Evolutionary conservation across 2,888 invertebrate genomes (phyloP).

Genomic region (Cryptosula pallasiana): DNA sequence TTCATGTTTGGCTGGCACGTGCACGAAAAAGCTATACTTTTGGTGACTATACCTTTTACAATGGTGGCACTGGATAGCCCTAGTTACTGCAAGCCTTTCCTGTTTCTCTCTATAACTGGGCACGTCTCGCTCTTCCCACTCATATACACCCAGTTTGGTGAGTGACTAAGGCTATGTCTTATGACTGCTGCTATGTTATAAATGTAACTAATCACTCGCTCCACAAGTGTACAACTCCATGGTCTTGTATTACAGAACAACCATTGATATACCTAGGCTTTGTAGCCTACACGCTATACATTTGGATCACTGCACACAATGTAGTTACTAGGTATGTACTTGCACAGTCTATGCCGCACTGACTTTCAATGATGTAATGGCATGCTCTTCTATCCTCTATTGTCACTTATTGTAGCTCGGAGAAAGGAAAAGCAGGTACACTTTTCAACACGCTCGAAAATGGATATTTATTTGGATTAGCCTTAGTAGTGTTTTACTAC

Average conservation of each 20-base stretch:
- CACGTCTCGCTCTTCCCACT: constrained; percentile 87
- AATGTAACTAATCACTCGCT: too few relatives aligned
- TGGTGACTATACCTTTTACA: constrained; percentile 77
- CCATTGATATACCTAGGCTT: not conserved
- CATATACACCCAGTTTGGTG: constrained; percentile 63
- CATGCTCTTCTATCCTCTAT: too few relatives aligned
- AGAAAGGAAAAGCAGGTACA: too few relatives aligned
- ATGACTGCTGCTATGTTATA: too few relatives aligned
- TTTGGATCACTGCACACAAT: constrained; percentile 57
- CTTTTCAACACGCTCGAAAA: not conserved
- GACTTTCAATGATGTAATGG: too few relatives aligned
- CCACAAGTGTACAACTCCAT: too few relatives aligned
- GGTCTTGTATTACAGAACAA: too few relatives aligned
- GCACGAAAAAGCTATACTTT: constrained; percentile 94
- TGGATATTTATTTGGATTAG: constrained; percentile 65
- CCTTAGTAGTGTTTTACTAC: constrained; percentile 68
- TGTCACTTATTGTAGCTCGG: too few relatives aligned
- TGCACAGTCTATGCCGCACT: too few relatives aligned
- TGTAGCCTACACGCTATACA: constrained; percentile 30
- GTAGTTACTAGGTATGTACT: too few relatives aligned
- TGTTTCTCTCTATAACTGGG: constrained; percentile 73
- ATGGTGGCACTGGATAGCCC: constrained; percentile 67
- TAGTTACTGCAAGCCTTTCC: constrained; percentile 69
- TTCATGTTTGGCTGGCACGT: constrained; percentile 98
- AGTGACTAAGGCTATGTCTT: too few relatives aligned